Evolutionary conservation across 1,140 invertebrate genomes (phyloP).

Genomic region (Eupeodes corollae): DNA sequence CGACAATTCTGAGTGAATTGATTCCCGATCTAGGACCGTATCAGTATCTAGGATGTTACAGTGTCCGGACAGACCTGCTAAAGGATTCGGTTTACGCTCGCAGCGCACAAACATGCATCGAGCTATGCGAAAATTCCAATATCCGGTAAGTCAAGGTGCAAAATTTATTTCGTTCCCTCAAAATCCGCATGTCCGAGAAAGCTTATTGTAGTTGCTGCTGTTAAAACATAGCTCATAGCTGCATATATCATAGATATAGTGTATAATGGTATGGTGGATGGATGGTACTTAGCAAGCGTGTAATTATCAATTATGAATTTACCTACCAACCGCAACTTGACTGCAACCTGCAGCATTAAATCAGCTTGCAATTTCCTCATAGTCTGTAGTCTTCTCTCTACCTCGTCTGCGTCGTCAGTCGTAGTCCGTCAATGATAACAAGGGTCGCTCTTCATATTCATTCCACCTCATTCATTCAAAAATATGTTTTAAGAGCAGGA

Average conservation of each 20-base stretch:
- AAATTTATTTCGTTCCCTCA: neutral
- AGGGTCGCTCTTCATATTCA: too few species aligned
- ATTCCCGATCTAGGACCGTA: constrained; percentile 8
- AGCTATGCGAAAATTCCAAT: constrained; percentile 25
- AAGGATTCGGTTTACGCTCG: constrained; percentile 30
- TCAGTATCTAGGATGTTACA: constrained; percentile 30
- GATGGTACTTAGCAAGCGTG: neutral
- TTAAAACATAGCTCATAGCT: neutral
- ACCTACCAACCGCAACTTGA: neutral
- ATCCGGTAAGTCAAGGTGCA: neutral
- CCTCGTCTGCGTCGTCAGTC: too few species aligned
- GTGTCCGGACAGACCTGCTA: constrained; percentile 21
- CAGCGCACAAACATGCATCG: constrained; percentile 26
- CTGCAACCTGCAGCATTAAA: too few species aligned
- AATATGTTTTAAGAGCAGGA: too few species aligned
- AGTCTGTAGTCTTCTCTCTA: too few species aligned
- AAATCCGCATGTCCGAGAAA: neutral
- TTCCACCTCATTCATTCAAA: too few species aligned
- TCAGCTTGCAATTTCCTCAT: too few species aligned
- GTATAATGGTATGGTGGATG: too few species aligned
- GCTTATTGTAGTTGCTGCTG: neutral
- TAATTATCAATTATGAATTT: neutral
- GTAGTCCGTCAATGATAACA: too few species aligned
- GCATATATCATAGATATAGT: too few species aligned
- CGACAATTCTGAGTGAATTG: too few species aligned